Evolutionary conservation across 30 jellyfish, hydroid and myxozoan species (phyloP), one percentile per base, ranked within the genome.

Genomic region (Catostylus mosaicus): DNA sequence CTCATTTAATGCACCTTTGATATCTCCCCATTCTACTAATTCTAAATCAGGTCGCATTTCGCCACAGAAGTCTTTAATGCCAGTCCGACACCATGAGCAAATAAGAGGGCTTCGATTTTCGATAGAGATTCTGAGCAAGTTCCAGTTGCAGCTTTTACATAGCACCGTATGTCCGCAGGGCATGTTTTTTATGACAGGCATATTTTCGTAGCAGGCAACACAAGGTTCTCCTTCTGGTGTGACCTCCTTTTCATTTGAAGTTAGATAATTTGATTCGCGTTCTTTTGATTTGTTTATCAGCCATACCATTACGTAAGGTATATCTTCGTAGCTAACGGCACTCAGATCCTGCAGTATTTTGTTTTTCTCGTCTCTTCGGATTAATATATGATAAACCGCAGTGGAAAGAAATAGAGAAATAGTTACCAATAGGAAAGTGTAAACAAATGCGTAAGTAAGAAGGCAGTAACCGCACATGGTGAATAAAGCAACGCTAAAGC

Each of bases 111-210:
- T 52, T 34, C 67, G 82, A 51, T 69, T 82, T 34, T 82, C 92
- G 46, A 82, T 82, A 6, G 92, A 82, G 36, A 82, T 76, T 32
- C 84, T 35, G 11, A 82, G 43, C 48, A 82, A 54, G 32, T 61
- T 77, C 92, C 92, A 82, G 46, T 82, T 82, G 45, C 92, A 82
- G 67, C 84, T 46, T 23, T 71, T 68, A 30, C 92, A 82, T n/a
- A 82, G 35, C 70, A 82, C 92, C 36, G 45, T 50, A 67, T 82
- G 92, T 22, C 92, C 86, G 34, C 92, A 82, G 26, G 92, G 92
- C 23, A 56, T 37, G 35, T 82, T 82, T 40, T 24, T 69, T 1
- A 82, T 82, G 24, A 80, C 51, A 8, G 92, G 92, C 29, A 47
- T n/a, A 32, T 23, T 76, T 37, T 82, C 92, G 73, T 82, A 82